phyloP scores from a whole-genome alignment of 2,113 vertebrate species.

The Cettia cetti region DNA sequence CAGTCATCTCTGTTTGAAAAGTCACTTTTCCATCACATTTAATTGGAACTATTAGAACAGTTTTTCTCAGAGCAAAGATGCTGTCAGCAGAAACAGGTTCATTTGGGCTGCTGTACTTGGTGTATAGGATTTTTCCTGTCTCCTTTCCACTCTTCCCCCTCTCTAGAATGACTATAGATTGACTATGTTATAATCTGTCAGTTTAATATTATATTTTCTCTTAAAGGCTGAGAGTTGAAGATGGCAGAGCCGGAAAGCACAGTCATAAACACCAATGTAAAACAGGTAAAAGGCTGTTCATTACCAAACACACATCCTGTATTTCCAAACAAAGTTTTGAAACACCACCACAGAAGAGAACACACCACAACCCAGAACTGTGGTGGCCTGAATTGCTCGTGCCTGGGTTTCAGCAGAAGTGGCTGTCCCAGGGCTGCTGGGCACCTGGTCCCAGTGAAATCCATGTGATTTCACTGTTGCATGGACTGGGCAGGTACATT shows the following conservation, averaged over 20 bases:
- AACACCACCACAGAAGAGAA: neutral
- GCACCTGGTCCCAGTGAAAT: neutral
- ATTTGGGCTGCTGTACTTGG: neutral
- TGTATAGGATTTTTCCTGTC: neutral
- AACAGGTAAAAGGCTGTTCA: constrained; percentile 49
- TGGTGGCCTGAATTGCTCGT: neutral
- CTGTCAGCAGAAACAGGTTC: neutral
- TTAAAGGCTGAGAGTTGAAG: neutral
- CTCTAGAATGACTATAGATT: neutral
- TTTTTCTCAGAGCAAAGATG: neutral
- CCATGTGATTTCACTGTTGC: neutral
- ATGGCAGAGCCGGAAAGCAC: constrained; percentile 50
- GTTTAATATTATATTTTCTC: neutral
- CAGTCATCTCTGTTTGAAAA: neutral
- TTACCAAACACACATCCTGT: neutral
- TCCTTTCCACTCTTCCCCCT: neutral
- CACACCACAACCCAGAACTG: neutral
- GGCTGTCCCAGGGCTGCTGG: neutral
- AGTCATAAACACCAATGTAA: constrained; percentile 45
- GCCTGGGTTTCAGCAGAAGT: neutral
- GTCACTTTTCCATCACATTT: neutral
- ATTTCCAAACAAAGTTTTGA: neutral
- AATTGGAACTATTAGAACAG: neutral
- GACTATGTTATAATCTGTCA: neutral
- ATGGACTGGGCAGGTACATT: neutral